Conservation (phyloP, 2,797 vertebrate species). For the Chloroceryle amazona region DNA sequence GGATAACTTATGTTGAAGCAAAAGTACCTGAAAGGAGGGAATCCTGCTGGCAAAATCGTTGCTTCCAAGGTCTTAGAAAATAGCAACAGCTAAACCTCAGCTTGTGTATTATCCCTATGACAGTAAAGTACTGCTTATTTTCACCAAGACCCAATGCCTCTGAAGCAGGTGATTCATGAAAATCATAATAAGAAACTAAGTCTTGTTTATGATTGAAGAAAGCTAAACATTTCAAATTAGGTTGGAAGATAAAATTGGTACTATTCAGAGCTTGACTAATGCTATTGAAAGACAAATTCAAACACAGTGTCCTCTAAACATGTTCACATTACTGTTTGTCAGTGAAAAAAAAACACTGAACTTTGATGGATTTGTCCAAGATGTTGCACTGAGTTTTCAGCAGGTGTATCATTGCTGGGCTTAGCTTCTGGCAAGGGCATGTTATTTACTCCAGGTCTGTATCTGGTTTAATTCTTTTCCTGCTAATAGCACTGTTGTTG, state of each 20-base stretch:
- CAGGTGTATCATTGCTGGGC: conserved; percentile 34
- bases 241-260: conserved; percentile 81
- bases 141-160: conserved; percentile 84
- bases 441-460: neutral
- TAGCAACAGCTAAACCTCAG: conserved; percentile 72
- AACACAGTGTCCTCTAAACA: conserved; percentile 83
- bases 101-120: conserved; percentile 82
- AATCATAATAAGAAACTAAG: conserved; percentile 82
- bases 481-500: neutral
- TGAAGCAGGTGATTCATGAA: conserved; percentile 79
- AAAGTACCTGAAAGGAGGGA: conserved; percentile 76
- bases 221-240: conserved; percentile 85
- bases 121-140: conserved; percentile 84
- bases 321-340: conserved; percentile 78
- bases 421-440: conserved; percentile 12
- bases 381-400: conserved; percentile 80
- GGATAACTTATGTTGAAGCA: conserved; percentile 80
- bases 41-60: conserved; percentile 36
- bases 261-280: conserved; percentile 83
- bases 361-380: conserved; percentile 85
- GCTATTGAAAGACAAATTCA: conserved; percentile 88
- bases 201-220: conserved; percentile 86
- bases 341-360: conserved; percentile 87
- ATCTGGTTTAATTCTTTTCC: neutral
- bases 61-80: neutral